phyloP scores from a whole-genome alignment of 2,888 invertebrate genomes.

The Tubulanus polymorphus region DNA sequence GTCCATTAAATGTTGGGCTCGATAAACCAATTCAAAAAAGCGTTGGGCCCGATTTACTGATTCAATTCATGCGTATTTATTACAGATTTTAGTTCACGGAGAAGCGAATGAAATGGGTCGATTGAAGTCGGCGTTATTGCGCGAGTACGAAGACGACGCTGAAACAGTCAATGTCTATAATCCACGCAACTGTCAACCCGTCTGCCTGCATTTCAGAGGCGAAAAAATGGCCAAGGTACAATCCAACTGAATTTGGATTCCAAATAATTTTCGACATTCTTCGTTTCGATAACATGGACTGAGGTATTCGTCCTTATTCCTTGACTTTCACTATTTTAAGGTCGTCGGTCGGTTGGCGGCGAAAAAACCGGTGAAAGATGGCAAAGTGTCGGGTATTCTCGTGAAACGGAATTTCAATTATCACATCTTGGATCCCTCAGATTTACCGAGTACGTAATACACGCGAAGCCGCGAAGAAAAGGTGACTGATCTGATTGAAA shows the following conservation, averaged over 20 bases:
- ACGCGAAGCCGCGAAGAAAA: background rate
- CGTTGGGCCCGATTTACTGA: no score
- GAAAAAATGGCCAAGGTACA: slow-evolving; percentile 95
- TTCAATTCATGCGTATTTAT: no score
- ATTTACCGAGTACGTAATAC: slow-evolving; percentile 71
- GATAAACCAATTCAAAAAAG: no score
- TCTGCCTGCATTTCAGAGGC: slow-evolving; percentile 89
- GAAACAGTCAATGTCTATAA: slow-evolving; percentile 83
- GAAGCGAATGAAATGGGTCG: slow-evolving; percentile 99
- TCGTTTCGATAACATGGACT: background rate
- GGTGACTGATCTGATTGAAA: background rate
- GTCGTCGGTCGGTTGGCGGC: slow-evolving; percentile 88
- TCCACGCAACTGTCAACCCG: slow-evolving; percentile 90
- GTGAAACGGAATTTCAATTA: slow-evolving; percentile 98
- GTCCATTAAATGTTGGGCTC: no score
- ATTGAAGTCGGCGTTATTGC: slow-evolving; percentile 85
- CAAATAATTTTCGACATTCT: background rate
- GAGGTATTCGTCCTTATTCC: background rate
- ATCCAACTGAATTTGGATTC: background rate
- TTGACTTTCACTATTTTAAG: no score
- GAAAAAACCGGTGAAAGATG: slow-evolving; percentile 64
- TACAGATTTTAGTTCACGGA: slow-evolving; percentile 87
- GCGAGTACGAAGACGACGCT: slow-evolving; percentile 87
- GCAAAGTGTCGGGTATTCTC: slow-evolving; percentile 82
- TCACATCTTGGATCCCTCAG: slow-evolving; percentile 84